Evolutionary conservation across 1,140 invertebrate genomes (phyloP), one percentile per base, ranked within the genome.

Genomic region (Asbolus verrucosus): DNA sequence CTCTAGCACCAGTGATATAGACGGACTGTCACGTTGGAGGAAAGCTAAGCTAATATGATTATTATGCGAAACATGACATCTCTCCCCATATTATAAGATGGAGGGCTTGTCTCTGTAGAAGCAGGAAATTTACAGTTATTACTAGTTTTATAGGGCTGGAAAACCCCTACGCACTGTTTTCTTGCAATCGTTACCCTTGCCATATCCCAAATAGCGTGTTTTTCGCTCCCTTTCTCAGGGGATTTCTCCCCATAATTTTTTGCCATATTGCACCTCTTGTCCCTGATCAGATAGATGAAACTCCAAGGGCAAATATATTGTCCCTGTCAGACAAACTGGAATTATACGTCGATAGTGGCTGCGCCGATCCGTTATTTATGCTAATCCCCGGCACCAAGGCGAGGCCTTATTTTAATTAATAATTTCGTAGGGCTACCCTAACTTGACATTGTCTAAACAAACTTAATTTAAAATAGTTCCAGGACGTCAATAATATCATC

Each of bases 21-120:
- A 13, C 11, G 46, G 11, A 27, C 27, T 54, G 46, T 54, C 21
- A 27, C 21, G 13, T 30, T 3, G 33, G 6, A 8, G 6, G 21
- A 54, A 54, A 54, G 11, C 3, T 8, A 6, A 11, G 9, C 46
- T 54, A 54, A 54, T 13, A 13, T 21, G 21, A 54, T 54, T 54
- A 54, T 54, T 54, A 27, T 50, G 43, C 43, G 6, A 50, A 8
- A 43, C 16, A 43, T 43, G 15, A 43, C 16, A 18, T 43, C 8
- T 27, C 46, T 54, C 46, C n/a, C 14, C 19, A 24, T 18, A 50
- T 19, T 24, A 54, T n/a, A 30, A 54, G 19, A 54, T 27, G 21
- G 21, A 54, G 46, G 21, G 19, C 19, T 24, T 54, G 21, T 54
- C 21, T 54, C 8, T 21, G 1, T 27, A 54, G 21, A n/a, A n/a